These are phyloP conservation scores for Sinelater perroti DNA, from an alignment of 2,888 invertebrate genomes.

Conservation along the genomic window DNA sequence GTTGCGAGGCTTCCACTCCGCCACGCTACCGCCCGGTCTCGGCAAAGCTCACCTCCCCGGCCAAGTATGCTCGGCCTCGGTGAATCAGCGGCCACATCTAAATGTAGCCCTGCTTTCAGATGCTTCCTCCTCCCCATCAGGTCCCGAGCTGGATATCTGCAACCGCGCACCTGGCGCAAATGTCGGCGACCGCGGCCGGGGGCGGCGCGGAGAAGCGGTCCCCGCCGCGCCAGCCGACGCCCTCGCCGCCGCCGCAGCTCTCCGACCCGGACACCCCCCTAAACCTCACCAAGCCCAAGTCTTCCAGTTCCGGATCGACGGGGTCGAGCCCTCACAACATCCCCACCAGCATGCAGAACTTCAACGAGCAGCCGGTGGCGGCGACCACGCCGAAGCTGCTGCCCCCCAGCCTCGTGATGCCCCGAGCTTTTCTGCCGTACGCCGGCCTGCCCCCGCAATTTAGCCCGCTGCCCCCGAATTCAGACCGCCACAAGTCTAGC, in stretches of 20 bases:
- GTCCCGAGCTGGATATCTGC: conserved; percentile 70
- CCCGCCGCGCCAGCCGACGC: conserved; percentile 54
- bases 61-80: conserved; percentile 54
- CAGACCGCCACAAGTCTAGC: conserved; percentile 52
- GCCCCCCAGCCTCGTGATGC: conserved; percentile 68
- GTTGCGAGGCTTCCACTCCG: conserved; percentile 59
- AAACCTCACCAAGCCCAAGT: conserved; percentile 87
- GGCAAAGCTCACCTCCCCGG: conserved; percentile 55
- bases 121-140: conserved; percentile 65
- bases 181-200: conserved; percentile 63
- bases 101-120: conserved; percentile 56
- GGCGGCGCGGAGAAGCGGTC: conserved; percentile 51
- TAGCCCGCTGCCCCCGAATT: conserved; percentile 57
- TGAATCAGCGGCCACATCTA: no score
- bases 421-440: conserved; percentile 68
- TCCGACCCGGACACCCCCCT: conserved; percentile 83
- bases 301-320: conserved; percentile 64
- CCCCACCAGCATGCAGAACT: conserved; percentile 56
- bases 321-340: conserved; percentile 63
- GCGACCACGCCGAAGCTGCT: conserved; percentile 67
- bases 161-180: conserved; percentile 77
- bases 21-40: conserved; percentile 52
- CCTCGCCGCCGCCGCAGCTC: conserved; percentile 55
- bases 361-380: conserved; percentile 65
- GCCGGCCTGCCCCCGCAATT: conserved; percentile 70